Evolutionary conservation across 1,140 invertebrate genomes (phyloP), one percentile per base, ranked within the genome.

Genomic region (Temnothorax nylanderi): DNA sequence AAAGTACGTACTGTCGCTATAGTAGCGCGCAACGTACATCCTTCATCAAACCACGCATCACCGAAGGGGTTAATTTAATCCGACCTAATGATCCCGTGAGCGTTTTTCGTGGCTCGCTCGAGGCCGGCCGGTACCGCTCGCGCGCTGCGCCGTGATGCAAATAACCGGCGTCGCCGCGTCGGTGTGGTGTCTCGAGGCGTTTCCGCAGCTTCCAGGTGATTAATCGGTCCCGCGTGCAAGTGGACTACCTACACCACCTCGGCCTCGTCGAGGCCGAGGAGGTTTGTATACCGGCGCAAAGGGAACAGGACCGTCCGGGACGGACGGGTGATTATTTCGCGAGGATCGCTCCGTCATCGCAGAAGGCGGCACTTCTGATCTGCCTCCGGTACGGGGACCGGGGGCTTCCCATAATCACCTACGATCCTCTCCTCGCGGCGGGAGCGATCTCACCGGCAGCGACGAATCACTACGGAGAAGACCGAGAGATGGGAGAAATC

Each of bases 281-380:
- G 78, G 64, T 84, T 88, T 85, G 86, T 88, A 76, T 90, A 88
- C 54, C 80, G 81, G 75, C 64, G 77, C 75, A 86, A 88, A 90
- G 86, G 76, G 84, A 90, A 90, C 89, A 88, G 82, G 87, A 84
- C 86, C 80, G 67, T 84, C 80, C 80, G 54, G 69, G 89, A 85
- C 75, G 74, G 87, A 82, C 89, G 86, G 90, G 90, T 87, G 90
- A 91, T 91, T 91, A 91, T 91, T 91, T 91, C 64, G 90, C 90
- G 76, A 72, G 74, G 90, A 91, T 89, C 90, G 90, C 90, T 91
- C 90, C 88, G 90, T 91, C 90, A 91, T 91, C 90, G 90, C 88
- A 85, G 49, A 89, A 89, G 90, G 85, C 90, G 90, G 90, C 90
- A 86, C 82, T 78, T 91, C 90, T 91, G 90, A 91, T 91, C 90